Percentiles rank a stretch among this genome's conserved stretches.
phyloP scores from a whole-genome alignment of 2,113 vertebrate genomes.

The Nothocercus julius region DNA sequence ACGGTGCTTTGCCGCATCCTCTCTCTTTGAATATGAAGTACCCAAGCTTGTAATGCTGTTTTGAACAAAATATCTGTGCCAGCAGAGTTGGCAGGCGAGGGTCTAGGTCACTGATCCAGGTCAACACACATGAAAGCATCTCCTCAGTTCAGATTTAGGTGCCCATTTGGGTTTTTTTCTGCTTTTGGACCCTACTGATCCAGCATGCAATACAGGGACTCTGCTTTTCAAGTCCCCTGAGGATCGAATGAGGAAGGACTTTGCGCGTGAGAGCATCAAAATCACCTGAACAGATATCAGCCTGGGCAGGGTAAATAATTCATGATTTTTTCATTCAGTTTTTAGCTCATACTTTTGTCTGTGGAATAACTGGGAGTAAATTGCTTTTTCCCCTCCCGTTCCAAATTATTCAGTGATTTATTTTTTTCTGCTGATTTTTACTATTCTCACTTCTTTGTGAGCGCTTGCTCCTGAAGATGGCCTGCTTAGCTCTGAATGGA shows the following conservation, averaged over 20 bases:
- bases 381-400: conserved; percentile 40
- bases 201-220: not conserved
- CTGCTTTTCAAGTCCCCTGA: not conserved
- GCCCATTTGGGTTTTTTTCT: not conserved
- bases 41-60: not conserved
- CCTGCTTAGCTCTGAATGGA: conserved; percentile 28
- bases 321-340: conserved; percentile 36
- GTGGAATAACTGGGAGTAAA: conserved; percentile 62
- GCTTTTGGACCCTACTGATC: conserved; percentile 21
- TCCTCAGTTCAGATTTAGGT: not conserved
- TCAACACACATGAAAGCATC: not conserved
- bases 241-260: conserved; percentile 10
- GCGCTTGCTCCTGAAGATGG: not conserved
- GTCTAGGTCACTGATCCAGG: not conserved
- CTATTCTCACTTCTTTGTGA: conserved; percentile 26
- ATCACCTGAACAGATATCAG: conserved; percentile 8
- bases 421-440: conserved; percentile 66
- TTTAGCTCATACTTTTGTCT: conserved; percentile 44
- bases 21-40: not conserved
- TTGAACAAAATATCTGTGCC: not conserved
- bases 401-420: conserved; percentile 46
- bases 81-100: not conserved
- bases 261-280: conserved; percentile 1
- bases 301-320: conserved; percentile 52
- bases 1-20: not conserved